These are phyloP conservation scores for Avahi laniger DNA, from an alignment of 2,797 vertebrate genomes.

Conservation along the genomic window DNA sequence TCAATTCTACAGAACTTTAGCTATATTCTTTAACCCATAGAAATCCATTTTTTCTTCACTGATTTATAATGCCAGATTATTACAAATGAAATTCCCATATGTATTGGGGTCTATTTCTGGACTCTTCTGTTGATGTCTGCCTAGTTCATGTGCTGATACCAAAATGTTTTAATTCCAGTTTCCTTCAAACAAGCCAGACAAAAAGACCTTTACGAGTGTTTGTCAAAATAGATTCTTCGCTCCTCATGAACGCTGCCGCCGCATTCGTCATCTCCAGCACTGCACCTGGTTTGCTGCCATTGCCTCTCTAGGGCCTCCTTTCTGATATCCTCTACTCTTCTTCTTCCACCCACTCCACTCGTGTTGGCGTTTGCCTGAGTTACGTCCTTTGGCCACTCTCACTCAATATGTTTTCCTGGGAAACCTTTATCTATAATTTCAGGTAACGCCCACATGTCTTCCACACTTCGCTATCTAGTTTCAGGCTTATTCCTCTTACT, in stretches of 20 bases:
- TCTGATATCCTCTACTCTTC: neutral
- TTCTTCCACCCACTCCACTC: neutral
- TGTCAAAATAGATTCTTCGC: neutral
- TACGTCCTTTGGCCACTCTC: neutral
- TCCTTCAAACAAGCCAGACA: neutral
- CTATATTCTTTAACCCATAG: neutral
- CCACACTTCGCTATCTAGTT: neutral
- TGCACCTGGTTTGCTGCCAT: no score
- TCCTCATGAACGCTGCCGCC: neutral
- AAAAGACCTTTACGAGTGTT: neutral
- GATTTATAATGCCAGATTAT: neutral
- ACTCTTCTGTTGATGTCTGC: neutral
- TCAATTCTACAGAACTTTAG: slow-evolving; percentile 47
- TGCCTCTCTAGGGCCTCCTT: neutral
- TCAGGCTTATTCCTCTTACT: neutral
- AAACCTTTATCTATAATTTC: neutral
- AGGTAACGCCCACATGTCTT: neutral
- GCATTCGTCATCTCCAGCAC: rapidly evolving
- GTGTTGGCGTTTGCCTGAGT: neutral
- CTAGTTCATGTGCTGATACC: neutral
- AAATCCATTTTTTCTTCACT: slow-evolving; percentile 2
- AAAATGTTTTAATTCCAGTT: slow-evolving; percentile 34
- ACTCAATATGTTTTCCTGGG: neutral
- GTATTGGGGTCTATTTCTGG: slow-evolving; percentile 16
- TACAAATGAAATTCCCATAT: neutral